Evolutionary conservation across 2,113 vertebrate genomes (phyloP).

Genomic region (Tympanuchus pallidicinctus): DNA sequence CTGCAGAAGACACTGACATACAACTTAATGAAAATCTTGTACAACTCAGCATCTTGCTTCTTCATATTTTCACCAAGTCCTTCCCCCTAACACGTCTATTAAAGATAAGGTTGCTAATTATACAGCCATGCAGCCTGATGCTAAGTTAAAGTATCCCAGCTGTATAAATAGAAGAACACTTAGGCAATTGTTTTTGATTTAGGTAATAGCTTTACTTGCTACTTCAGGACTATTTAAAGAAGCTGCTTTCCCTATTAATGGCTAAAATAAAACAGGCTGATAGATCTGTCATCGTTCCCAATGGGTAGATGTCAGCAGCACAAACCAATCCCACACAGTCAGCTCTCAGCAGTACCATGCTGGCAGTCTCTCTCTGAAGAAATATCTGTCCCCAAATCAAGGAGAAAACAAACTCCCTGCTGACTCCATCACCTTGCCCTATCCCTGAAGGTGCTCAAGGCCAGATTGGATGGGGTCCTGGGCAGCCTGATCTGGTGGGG

Average conservation of each 20-base stretch:
- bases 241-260: background rate
- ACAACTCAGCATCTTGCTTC: background rate
- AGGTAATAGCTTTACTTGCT: conserved; percentile 47
- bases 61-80: background rate
- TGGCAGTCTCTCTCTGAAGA: background rate
- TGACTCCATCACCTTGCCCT: background rate
- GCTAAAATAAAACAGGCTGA: conserved; percentile 5
- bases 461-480: too few relatives aligned
- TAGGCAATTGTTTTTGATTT: conserved; percentile 42
- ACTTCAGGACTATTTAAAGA: conserved; percentile 40
- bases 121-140: background rate
- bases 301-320: background rate
- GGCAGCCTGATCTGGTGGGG: too few relatives aligned
- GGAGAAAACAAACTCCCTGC: background rate
- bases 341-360: conserved; percentile 2
- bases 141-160: conserved; percentile 30
- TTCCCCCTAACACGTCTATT: background rate
- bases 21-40: background rate
- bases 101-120: conserved; percentile 3
- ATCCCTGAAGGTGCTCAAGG: too few relatives aligned
- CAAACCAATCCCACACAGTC: background rate
- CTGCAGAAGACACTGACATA: background rate
- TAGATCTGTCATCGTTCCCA: background rate
- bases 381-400: background rate
- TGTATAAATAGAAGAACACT: conserved; percentile 49